Base-by-base conservation (phyloP, 2,797 vertebrate species). In the Platalea minor region DNA sequence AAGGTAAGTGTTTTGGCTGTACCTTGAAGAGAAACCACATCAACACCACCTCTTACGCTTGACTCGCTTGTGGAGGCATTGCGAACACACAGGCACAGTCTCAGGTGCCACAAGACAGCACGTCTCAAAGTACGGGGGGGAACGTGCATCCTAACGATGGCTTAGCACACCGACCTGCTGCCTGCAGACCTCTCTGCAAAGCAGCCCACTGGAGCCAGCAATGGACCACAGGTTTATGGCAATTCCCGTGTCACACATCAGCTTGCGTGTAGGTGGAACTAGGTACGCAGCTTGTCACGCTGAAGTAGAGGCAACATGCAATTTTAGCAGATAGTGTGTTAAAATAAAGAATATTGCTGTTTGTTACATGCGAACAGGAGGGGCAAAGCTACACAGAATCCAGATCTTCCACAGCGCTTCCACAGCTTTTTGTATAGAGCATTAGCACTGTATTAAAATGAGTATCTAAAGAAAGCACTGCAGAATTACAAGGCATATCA, bases 11-110 rank as follows among this genome's bases (percentile, higher is more conserved):
- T 21, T 87, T 19, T 28, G 33, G 21, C 45, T 46, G 13, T 13
- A 23, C 7, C 15, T 5, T 5, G 2, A 65, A 41, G 23, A 10
- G 19, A 81, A 91, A 41, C 3, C 9, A 18, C 78, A 53, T 2
- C 25, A 39, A 5, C 60, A 41, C 6, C 23, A 19, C 5, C n/a
- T 17, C 17, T 17, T 9, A 45, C 0, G 0, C 18, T 14, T 5
- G 11, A 13, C 16, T 17, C 0, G 3, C 19, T 45, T 5, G 10
- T 2, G 39, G 25, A 19, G 28, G 37, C 51, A 16, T 3, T 6
- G 18, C 0, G 0, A 51, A 17, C 0, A 4, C 5, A 7, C 11
- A 64, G 25, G 31, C 0, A 1, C 33, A 37, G 26, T 1, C 21
- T 11, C 35, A 37, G 33, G 41, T 29, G 45, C 46, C 50, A 14